phyloP scores from a whole-genome alignment of 2,797 vertebrate genomes.

The Argya squamiceps region DNA sequence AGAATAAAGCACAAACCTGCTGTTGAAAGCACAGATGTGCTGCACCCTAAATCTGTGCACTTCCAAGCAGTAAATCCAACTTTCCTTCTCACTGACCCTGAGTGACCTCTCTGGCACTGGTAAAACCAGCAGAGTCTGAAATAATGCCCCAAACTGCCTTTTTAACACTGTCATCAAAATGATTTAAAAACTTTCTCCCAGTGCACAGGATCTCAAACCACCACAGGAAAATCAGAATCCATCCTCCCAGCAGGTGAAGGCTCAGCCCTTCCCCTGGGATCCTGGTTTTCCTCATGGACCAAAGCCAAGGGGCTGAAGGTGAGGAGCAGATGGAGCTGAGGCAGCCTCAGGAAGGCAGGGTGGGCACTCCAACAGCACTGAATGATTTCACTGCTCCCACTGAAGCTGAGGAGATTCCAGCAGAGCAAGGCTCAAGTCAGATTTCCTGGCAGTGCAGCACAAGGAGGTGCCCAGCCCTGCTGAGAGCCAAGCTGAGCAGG shows the following conservation, averaged over 20 bases:
- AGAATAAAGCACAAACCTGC: background rate
- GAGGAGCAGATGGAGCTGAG: background rate
- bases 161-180: background rate
- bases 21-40: background rate
- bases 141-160: background rate
- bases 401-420: background rate
- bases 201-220: background rate
- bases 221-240: background rate
- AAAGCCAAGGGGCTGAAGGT: accelerated
- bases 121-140: background rate
- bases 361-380: background rate
- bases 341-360: background rate
- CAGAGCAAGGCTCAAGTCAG: background rate
- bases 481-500: background rate
- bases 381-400: background rate
- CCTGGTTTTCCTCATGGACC: background rate
- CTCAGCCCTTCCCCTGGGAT: background rate
- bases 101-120: background rate
- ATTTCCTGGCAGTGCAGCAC: background rate
- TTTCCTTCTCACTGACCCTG: background rate
- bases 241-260: background rate
- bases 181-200: background rate
- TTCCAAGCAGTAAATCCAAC: background rate
- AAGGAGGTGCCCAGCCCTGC: background rate
- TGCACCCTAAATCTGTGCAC: background rate